Percentiles rank a stretch among this genome's conserved stretches.
Evolutionary conservation across 2,888 invertebrate genomes (phyloP).

Genomic region (Ypsolopha scabrella): DNA sequence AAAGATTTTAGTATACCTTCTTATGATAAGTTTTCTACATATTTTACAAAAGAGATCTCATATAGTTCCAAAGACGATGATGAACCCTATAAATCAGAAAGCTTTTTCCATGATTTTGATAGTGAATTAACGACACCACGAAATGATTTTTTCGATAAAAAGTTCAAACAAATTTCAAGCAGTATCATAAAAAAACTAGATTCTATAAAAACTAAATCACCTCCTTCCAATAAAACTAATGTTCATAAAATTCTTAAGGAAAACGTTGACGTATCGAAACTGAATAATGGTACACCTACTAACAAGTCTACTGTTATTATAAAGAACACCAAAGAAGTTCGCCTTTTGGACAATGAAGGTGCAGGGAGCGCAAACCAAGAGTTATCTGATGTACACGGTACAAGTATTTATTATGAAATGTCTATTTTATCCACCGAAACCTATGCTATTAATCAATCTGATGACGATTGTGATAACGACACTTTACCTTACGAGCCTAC

Average conservation of each 20-base stretch:
- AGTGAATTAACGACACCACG: constrained; percentile 65
- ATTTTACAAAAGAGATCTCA: constrained; percentile 32
- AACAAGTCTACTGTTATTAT: constrained; percentile 60
- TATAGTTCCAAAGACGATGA: constrained; percentile 32
- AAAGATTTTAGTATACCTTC: constrained; percentile 37
- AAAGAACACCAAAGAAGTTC: constrained; percentile 67
- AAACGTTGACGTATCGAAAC: constrained; percentile 49
- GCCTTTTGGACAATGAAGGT: constrained; percentile 52
- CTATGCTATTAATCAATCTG: constrained; percentile 42
- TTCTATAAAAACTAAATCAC: constrained; percentile 34
- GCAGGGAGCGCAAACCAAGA: constrained; percentile 46
- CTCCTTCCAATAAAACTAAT: constrained; percentile 34
- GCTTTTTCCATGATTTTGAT: constrained; percentile 43
- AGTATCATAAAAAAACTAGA: constrained; percentile 65
- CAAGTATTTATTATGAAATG: constrained; percentile 65
- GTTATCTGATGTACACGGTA: constrained; percentile 59
- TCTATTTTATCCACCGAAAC: constrained; percentile 61
- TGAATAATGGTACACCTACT: constrained; percentile 54
- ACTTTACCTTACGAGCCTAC: constrained; percentile 34
- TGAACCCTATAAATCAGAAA: constrained; percentile 41
- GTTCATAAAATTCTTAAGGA: constrained; percentile 36
- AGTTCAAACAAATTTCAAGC: constrained; percentile 59
- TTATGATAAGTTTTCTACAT: constrained; percentile 40
- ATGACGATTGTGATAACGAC: constrained; percentile 57
- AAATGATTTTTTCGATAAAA: constrained; percentile 65